phyloP scores from a whole-genome alignment of 2,113 vertebrate genomes.

The Nipponia nippon region DNA sequence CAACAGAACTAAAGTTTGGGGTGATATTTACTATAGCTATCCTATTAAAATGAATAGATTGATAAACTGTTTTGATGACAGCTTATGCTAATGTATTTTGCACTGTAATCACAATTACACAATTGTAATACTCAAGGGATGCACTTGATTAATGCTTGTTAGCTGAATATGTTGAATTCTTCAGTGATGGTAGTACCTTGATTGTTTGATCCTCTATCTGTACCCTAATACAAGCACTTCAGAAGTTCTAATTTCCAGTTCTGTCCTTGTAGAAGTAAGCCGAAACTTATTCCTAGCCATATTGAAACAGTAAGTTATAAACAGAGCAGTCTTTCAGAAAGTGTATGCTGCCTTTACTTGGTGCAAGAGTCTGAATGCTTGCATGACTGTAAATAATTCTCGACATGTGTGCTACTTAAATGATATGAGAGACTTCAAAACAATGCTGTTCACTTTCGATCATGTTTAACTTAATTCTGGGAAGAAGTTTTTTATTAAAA shows the following conservation, averaged over 20 bases:
- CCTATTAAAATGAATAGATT: background rate
- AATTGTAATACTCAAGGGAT: background rate
- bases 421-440: background rate
- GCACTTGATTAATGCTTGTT: background rate
- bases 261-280: background rate
- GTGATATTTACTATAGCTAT: background rate
- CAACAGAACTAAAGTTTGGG: background rate
- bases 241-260: background rate
- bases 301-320: background rate
- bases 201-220: background rate
- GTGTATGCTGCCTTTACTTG: background rate
- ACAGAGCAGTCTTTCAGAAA: background rate
- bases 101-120: background rate
- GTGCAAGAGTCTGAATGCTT: background rate
- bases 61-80: background rate
- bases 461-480: background rate
- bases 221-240: background rate
- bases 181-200: background rate
- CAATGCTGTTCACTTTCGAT: background rate
- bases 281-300: background rate
- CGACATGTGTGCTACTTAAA: background rate
- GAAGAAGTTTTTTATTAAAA: background rate
- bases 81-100: background rate
- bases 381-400: background rate
- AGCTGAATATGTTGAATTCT: background rate